A percentile compares a stretch with the other conserved stretches of the same genome.
Conservation (phyloP, 2,797 vertebrate species). For the Loris lydekkerianus region DNA sequence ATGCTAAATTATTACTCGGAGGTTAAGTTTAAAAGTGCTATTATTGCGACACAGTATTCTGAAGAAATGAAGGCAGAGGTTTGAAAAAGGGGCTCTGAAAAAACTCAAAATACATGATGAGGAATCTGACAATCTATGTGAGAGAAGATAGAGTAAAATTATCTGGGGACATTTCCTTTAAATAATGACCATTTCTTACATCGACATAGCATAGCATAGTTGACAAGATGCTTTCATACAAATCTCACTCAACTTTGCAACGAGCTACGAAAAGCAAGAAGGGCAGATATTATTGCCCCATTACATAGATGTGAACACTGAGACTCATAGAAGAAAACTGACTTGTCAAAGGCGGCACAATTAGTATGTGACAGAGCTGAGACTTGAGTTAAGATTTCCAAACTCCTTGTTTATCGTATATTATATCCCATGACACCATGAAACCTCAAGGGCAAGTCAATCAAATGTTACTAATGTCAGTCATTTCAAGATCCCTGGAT, state of each 20-base stretch:
- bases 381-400: neutral
- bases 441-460: neutral
- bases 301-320: neutral
- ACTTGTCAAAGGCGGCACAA: neutral
- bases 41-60: neutral
- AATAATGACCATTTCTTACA: neutral
- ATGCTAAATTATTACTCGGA: constrained; percentile 13
- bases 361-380: neutral
- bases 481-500: neutral
- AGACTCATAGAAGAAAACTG: neutral
- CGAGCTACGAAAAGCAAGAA: neutral
- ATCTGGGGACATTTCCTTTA: neutral
- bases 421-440: neutral
- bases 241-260: neutral
- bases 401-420: neutral
- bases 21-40: neutral
- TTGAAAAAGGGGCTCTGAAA: neutral
- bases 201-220: neutral
- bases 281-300: neutral
- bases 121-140: neutral
- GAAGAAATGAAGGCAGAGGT: neutral
- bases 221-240: neutral
- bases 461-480: neutral
- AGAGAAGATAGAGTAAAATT: neutral
- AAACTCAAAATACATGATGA: neutral